Evolutionary conservation across 2,888 invertebrate species (phyloP), one percentile per base, ranked within the genome.

Genomic region (Amphipoea lucens): DNA sequence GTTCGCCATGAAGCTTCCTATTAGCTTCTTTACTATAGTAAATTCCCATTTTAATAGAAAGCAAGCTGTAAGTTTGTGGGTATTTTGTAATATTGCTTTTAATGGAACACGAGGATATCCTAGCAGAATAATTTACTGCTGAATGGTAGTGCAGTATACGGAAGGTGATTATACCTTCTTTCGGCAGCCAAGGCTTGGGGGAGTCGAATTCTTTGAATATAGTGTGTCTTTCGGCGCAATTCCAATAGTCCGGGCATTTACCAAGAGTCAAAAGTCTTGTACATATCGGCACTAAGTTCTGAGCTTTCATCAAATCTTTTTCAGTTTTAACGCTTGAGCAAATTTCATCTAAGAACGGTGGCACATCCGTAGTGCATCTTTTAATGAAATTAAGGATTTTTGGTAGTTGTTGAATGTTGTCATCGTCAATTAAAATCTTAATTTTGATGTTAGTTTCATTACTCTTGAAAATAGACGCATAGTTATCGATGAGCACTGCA

Each of bases 251-350:
- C 4, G 96, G 95, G 91, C 98, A 98, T 76, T 95, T 94, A 9
- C 98, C 98, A 87, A 98, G 97, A 51, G 97, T 95, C 81, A 98
- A 97, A 6, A 98, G 89, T 78, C 95, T 97, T 36, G 97, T 94
- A 90, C 98, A 98, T 20, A 98, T 90, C 0, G 97, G 95, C 48
- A 96, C 93, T 23, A 94, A 90, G 0, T 90, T 91, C 75, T 94
- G 86, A 23, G 97, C 95, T 91, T 97, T 97, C 12, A 90, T 86
- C 20, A 94, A 91, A 86, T 97, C 97, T 85, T 95, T 94, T 68
- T 93, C 90, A 17, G 86, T 88, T 70, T 95, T 87, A 72, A 97
- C 92, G 36, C 91, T 92, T 12, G 91, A 85, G 23, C 95, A 93
- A 70, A 96, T 86, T 62, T 93, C 85, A 75, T 94, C 91, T 65